phyloP scores from a whole-genome alignment of 2,113 vertebrate species.

The Illadopsis cleaveri region DNA sequence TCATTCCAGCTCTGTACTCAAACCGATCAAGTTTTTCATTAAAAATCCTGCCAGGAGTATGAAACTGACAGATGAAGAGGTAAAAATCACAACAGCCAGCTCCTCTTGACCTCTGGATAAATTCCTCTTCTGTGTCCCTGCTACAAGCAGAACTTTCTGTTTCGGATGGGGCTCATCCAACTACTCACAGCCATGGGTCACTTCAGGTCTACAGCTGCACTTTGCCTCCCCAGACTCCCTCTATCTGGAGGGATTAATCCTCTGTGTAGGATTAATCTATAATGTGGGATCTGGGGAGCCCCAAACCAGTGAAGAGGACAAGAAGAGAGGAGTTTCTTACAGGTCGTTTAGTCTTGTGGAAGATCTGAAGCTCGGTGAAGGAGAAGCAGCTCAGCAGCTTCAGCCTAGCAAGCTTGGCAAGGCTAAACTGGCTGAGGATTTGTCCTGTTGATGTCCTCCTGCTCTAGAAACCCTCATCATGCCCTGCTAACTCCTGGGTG shows the following conservation, averaged over 20 bases:
- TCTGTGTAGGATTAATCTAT: background rate
- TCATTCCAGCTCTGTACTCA: background rate
- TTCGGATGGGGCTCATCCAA: background rate
- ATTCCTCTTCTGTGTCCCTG: background rate
- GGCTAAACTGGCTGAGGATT: background rate
- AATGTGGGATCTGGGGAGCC: background rate
- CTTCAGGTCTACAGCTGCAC: background rate
- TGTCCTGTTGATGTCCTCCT: background rate
- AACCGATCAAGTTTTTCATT: background rate
- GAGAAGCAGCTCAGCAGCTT: background rate
- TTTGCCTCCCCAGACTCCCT: background rate
- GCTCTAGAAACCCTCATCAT: background rate
- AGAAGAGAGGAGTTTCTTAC: background rate
- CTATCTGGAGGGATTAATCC: too few relatives aligned
- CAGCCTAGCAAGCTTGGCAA: background rate
- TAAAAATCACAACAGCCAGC: background rate
- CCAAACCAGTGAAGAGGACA: background rate
- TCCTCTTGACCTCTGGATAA: background rate
- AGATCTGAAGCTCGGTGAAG: background rate
- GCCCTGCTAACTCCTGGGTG: background rate
- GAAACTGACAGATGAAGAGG: background rate
- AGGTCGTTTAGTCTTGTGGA: background rate
- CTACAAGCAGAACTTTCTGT: background rate
- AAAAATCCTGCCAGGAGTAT: background rate
- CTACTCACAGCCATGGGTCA: background rate